Evolutionary conservation across 2,888 invertebrate genomes (phyloP), one percentile per base, ranked within the genome.

Genomic region (Lithosia quadra): DNA sequence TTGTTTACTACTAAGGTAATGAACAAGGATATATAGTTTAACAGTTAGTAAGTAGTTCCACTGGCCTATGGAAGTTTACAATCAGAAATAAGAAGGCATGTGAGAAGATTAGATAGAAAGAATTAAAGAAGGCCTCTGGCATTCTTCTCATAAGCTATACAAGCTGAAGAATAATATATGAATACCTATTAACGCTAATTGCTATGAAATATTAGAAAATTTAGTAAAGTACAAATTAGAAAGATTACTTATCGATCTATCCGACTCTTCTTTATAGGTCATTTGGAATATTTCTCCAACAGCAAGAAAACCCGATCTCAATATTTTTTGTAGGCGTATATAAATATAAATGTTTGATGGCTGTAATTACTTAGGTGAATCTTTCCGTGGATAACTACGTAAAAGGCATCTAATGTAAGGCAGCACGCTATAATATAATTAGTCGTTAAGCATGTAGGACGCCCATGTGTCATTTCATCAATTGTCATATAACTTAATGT

Each of bases 391-490:
- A 59, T 67, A 65, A 60, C 67, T 64, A 62, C 21, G 69, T 58
- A 65, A 58, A 73, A 65, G 61, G 66, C 65, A 72, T 82, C 81
- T 85, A 88, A 82, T 82, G 81, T 82, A 74, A 77, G 76, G 63
- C 70, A 80, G 75, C 91, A 91, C 89, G 91, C 90, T 66, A 91
- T 85, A 85, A 80, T 85, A 86, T 84, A 88, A 90, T 91, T 90
- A 90, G 82, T 79, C 79, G 82, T 84, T 84, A 79, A 81, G 82
- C 81, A 80, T 78, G 83, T 76, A 76, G 81, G 79, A 84, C 81
- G 75, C 80, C 77, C 84, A 81, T 79, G 82, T 82, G 78, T 83
- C 80, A 76, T 76, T 83, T 83, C 75, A 73, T 68, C 65, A 61
- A 65, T 65, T 56, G 21, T 33, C 28, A 39, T 39, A 9, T 55